Evolutionary conservation across 2,888 invertebrate species (phyloP).

Genomic region (Idaea dimidiata): DNA sequence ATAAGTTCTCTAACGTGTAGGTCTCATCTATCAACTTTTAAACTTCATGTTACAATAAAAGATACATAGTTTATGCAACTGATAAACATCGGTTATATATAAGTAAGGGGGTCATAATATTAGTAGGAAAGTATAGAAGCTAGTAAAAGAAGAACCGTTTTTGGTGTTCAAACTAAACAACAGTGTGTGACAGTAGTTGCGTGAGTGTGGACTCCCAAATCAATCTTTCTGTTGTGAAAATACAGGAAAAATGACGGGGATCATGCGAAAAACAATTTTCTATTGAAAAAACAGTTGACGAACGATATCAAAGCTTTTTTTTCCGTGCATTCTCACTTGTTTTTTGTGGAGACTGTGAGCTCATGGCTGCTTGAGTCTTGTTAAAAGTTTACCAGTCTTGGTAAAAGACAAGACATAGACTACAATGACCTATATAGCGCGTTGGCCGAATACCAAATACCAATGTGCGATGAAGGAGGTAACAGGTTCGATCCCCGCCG

Average conservation of each 20-base stretch:
- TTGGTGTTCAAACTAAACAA: conserved; percentile 5
- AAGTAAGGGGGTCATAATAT: too few relatives aligned
- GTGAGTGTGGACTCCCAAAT: conserved; percentile 38
- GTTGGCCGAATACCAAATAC: too few relatives aligned
- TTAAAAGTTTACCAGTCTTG: too few relatives aligned
- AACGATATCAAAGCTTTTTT: conserved; percentile 25
- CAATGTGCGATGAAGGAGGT: too few relatives aligned
- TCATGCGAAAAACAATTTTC: conserved; percentile 47
- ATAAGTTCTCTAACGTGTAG: too few relatives aligned
- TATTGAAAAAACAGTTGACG: conserved; percentile 31
- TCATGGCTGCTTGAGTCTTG: background rate
- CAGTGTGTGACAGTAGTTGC: conserved; percentile 29
- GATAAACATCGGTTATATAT: too few relatives aligned
- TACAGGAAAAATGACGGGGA: conserved; percentile 35
- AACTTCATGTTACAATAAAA: too few relatives aligned
- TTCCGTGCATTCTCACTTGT: conserved; percentile 5
- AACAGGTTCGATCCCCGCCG: background rate
- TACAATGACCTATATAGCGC: too few relatives aligned
- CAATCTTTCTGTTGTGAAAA: conserved; percentile 50
- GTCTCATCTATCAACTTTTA: too few relatives aligned
- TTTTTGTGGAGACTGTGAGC: background rate
- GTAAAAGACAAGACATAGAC: too few relatives aligned
- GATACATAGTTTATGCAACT: too few relatives aligned
- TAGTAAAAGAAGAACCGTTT: background rate
- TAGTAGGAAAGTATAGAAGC: too few relatives aligned